These are phyloP conservation scores for Nowickia ferox DNA, from an alignment of 2,888 invertebrate species.

Conservation along the genomic window DNA sequence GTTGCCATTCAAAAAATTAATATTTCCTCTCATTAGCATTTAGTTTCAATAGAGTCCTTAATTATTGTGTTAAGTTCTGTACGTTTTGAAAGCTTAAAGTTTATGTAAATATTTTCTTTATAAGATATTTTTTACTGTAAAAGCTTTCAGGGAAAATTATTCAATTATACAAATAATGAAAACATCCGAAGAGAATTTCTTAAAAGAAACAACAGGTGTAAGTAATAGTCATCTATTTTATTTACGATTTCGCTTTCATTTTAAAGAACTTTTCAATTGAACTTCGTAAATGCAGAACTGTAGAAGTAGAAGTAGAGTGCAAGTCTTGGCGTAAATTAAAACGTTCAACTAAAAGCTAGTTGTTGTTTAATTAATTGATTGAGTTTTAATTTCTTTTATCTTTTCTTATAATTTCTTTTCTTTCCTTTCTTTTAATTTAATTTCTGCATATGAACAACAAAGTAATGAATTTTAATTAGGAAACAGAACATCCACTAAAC, in stretches of 20 bases:
- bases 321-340: constrained; percentile 3
- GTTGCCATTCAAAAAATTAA: too few species aligned
- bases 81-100: too few species aligned
- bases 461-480: constrained; percentile 69
- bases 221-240: neutral
- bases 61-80: too few species aligned
- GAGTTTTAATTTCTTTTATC: constrained; percentile 23
- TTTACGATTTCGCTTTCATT: neutral
- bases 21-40: too few species aligned
- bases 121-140: too few species aligned
- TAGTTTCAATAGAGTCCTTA: too few species aligned
- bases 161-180: too few species aligned
- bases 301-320: neutral
- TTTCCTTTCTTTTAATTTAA: constrained; percentile 23
- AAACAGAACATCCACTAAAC: constrained; percentile 53
- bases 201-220: neutral
- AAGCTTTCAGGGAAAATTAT: too few species aligned
- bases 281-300: neutral
- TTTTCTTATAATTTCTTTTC: neutral
- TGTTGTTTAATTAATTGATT: constrained; percentile 69
- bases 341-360: constrained; percentile 32
- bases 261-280: neutral
- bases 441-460: constrained; percentile 36
- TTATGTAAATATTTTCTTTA: too few species aligned
- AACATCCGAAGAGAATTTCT: too few species aligned